Evolutionary conservation across 2,888 invertebrate species (phyloP).

Genomic region (Drosophila phalerata): DNA sequence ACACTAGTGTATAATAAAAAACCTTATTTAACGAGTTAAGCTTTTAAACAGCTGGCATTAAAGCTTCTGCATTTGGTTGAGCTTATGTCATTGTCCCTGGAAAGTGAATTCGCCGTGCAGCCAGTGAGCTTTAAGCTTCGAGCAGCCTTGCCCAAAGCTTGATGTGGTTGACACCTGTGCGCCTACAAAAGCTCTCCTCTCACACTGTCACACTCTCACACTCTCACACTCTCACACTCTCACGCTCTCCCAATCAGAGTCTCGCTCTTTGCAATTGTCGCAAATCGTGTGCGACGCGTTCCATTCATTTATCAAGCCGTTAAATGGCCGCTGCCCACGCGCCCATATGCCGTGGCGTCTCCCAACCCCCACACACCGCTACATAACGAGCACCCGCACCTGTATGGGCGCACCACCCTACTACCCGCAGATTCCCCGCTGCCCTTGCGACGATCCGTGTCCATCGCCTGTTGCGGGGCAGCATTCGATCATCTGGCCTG

Average conservation of each 20-base stretch:
- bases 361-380: neutral
- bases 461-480: conserved; percentile 29
- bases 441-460: neutral
- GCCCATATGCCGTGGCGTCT: conserved; percentile 6
- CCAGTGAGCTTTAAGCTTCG: neutral
- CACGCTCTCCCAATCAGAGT: neutral
- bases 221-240: neutral
- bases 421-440: neutral
- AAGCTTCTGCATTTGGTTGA: neutral
- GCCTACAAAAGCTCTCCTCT: neutral
- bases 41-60: neutral
- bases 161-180: conserved; percentile 18
- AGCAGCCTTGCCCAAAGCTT: conserved; percentile 4
- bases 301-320: conserved; percentile 66
- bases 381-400: conserved; percentile 24
- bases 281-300: conserved; percentile 51
- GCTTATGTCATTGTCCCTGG: neutral
- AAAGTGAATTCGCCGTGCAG: neutral
- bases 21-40: neutral
- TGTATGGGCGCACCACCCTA: conserved; percentile 12
- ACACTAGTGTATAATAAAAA: no score
- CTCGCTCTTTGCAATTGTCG: conserved; percentile 12
- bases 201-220: no score
- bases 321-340: conserved; percentile 60
- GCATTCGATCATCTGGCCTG: conserved; percentile 33